Conservation (phyloP, 2,797 vertebrate species). For the Tamandua tetradactyla region DNA sequence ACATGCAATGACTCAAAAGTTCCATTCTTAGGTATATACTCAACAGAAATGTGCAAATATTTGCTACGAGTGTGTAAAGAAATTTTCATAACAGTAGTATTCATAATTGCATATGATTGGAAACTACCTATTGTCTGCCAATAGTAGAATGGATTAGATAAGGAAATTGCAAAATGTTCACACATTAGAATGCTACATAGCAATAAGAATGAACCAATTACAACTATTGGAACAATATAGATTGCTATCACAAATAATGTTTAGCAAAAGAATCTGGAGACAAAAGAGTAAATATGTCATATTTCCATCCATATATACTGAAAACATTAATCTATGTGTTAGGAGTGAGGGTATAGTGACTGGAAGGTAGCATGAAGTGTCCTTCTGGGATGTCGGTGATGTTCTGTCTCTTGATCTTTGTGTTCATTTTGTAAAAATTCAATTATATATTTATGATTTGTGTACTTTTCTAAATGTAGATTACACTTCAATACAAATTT, state of each 20-base stretch:
- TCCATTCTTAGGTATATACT: background rate
- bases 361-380: background rate
- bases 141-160: background rate
- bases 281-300: background rate
- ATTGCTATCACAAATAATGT: background rate
- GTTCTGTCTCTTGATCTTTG: background rate
- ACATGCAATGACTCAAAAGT: background rate
- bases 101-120: background rate
- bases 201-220: background rate
- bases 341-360: background rate
- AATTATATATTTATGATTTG: background rate
- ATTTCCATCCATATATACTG: background rate
- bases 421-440: slow-evolving; percentile 8
- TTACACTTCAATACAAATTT: background rate
- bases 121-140: background rate
- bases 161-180: background rate
- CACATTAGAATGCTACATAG: background rate
- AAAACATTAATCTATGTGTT: background rate
- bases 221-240: background rate
- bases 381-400: background rate
- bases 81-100: background rate
- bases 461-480: background rate
- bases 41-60: background rate
- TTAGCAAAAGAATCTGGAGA: background rate
- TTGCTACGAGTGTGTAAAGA: background rate